phyloP scores from a whole-genome alignment of 2,113 vertebrate genomes.

The Perccottus glenii region DNA sequence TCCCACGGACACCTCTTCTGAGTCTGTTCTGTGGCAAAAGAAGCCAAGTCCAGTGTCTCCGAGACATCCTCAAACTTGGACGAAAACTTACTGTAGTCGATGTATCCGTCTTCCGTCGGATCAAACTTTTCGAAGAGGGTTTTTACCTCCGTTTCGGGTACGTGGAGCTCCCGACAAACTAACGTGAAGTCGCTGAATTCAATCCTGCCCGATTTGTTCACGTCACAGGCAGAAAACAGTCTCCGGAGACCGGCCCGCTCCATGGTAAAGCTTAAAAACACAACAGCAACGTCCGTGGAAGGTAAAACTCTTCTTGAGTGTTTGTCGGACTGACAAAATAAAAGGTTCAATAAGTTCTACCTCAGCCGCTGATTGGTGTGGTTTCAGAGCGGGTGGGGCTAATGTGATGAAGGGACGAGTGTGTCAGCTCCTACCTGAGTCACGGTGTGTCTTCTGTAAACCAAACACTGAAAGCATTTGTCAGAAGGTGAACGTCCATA shows the following conservation, averaged over 20 bases:
- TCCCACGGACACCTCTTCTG: constrained; percentile 56
- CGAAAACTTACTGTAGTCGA: constrained; percentile 77
- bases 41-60: constrained; percentile 66
- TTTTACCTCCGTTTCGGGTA: constrained; percentile 62
- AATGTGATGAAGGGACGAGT: background rate
- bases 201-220: constrained; percentile 79
- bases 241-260: constrained; percentile 62
- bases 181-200: constrained; percentile 78
- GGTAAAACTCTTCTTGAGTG: background rate
- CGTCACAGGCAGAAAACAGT: constrained; percentile 81
- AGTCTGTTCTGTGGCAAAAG: constrained; percentile 24
- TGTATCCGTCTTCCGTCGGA: constrained; percentile 69
- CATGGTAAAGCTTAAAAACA: constrained; percentile 37
- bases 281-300: background rate
- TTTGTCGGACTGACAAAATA: background rate
- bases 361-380: constrained; percentile 32
- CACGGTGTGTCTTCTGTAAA: background rate
- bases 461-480: background rate
- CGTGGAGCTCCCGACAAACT: constrained; percentile 78
- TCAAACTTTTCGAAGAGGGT: constrained; percentile 79
- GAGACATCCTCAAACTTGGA: constrained; percentile 78
- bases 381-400: constrained; percentile 23
- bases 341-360: background rate
- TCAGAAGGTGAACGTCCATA: too few relatives aligned
- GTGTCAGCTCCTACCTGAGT: background rate